Base-by-base conservation (phyloP, 2,797 vertebrate genomes). In the Mionectes olivaceus region DNA sequence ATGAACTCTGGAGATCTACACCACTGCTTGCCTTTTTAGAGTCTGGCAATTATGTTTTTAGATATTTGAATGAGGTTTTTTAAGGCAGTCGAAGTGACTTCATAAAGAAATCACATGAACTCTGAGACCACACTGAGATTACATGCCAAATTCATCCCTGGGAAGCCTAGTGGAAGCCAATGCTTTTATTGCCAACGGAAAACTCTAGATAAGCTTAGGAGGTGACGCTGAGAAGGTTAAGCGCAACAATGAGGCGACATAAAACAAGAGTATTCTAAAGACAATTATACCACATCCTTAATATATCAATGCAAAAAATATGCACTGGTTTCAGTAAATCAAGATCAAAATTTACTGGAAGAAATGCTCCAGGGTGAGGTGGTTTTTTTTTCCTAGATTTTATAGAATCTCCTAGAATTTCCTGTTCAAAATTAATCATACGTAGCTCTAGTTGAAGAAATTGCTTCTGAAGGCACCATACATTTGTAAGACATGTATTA, bases 391-490 rank as follows among this genome's bases (percentile, higher is more conserved):
- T 11, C 28, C 28, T 82, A 43, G 28, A 49, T 83, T 73, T 64
- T 23, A 43, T 2, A 65, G 39, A 65, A 55, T 52, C 11, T 71
- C 35, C 49, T 64, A 46, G 28, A 77, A 61, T 52, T 63, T 78
- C 25, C 35, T 2, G 0, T 59, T 47, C 44, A 78, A 75, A 92
- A 60, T 25, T 56, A 87, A 59, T 47, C 23, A 16, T 60, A n/a
- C 0, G 0, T 19, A 78, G 24, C 0, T 0, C n/a, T 47, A 56
- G 13, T 23, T 74, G 59, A 86, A 93, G 41, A 1, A 39, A 55
- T 23, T 90, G 8, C 47, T 81, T 19, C 44, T 5, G 1, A 65
- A 56, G 33, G 35, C 61, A 46, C 33, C 17, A 19, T 44, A 27
- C 8, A 16, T 77, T 55, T 63, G 11, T 46, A 71, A 90, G 56